Conservation (phyloP, 2,797 vertebrate genomes). For the Tokudaia tokunoshimensis region DNA sequence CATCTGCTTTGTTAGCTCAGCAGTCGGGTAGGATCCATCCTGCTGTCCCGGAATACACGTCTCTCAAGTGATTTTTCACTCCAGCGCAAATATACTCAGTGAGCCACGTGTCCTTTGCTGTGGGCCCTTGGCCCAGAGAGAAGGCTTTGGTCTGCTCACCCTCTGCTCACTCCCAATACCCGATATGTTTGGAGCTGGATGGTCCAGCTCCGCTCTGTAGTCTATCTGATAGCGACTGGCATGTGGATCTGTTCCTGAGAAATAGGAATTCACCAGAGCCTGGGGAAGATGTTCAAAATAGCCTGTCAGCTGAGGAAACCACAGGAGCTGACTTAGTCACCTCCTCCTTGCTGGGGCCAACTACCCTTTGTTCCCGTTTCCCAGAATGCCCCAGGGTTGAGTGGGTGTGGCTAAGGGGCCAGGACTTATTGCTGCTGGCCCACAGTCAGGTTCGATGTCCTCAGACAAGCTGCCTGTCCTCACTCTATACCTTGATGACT, state of each 20-base stretch:
- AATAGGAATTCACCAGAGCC: background rate
- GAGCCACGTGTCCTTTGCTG: background rate
- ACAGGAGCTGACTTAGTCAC: background rate
- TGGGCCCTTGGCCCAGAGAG: background rate
- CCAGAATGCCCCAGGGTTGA: background rate
- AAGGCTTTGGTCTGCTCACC: background rate
- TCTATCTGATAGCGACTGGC: too few species aligned
- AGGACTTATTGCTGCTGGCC: background rate
- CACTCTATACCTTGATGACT: background rate
- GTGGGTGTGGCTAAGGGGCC: background rate
- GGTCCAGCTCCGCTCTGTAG: background rate
- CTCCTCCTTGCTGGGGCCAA: background rate
- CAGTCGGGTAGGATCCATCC: background rate
- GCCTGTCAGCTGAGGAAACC: background rate
- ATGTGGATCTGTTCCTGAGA: background rate
- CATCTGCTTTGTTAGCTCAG: background rate
- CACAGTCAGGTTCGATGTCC: background rate
- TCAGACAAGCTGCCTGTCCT: background rate
- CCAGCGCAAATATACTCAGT: background rate
- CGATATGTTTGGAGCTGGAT: background rate
- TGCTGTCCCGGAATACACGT: background rate
- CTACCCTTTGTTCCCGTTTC: background rate
- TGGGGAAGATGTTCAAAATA: background rate
- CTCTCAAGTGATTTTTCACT: background rate
- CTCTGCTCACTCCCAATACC: background rate